These are phyloP conservation scores for Spialia ferax DNA, from an alignment of 2,888 invertebrate species.

Conservation along the genomic window DNA sequence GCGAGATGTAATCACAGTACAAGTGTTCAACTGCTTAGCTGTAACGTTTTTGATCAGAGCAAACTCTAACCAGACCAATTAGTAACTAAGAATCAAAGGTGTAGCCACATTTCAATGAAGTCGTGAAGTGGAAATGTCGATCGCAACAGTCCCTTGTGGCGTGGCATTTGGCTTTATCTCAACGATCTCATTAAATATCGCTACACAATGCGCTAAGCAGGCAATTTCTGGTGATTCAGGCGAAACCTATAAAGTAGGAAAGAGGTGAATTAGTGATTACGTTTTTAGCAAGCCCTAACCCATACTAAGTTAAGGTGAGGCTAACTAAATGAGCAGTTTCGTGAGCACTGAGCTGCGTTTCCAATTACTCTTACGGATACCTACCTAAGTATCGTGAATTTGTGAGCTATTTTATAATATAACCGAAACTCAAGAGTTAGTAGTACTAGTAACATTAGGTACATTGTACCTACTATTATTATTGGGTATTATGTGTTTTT, in stretches of 20 bases:
- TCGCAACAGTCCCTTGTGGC: conserved; percentile 57
- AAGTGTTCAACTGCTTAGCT: conserved; percentile 17
- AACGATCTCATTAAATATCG: conserved; percentile 70
- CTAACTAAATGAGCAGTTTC: neutral
- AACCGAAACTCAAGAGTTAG: too few species aligned
- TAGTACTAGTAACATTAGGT: too few species aligned
- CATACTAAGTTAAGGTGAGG: neutral
- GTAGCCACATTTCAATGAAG: conserved; percentile 50
- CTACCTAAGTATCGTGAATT: too few species aligned
- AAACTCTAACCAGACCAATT: conserved; percentile 19
- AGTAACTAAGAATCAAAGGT: conserved; percentile 39
- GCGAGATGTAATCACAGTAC: conserved; percentile 13
- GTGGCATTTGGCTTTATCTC: conserved; percentile 77
- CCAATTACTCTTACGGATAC: too few species aligned
- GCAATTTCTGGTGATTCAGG: conserved; percentile 50
- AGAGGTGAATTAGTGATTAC: conserved; percentile 26
- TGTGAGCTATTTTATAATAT: too few species aligned
- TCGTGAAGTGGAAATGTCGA: conserved; percentile 65
- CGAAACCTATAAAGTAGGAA: conserved; percentile 21
- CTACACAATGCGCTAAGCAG: conserved; percentile 63
- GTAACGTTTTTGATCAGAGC: conserved; percentile 19
- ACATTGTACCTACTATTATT: too few species aligned
- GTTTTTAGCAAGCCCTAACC: conserved; percentile 11
- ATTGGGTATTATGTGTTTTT: too few species aligned
- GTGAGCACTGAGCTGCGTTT: neutral